Evolutionary conservation across 2,113 vertebrate genomes (phyloP).

Genomic region (Caranx ignobilis): DNA sequence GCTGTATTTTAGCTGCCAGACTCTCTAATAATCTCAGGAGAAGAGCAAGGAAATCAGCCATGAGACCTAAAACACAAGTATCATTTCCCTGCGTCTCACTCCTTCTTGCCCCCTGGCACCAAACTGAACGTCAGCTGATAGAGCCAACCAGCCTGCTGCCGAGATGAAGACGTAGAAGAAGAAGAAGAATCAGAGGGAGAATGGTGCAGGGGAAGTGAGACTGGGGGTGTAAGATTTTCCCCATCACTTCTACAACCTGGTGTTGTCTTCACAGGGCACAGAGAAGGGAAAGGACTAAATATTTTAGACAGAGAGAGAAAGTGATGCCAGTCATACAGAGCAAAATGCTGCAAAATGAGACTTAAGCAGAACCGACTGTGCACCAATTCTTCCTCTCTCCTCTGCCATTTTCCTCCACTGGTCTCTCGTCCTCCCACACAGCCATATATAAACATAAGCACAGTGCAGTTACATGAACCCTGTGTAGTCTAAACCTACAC

Average conservation of each 20-base stretch:
- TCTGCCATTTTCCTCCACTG: constrained; percentile 31
- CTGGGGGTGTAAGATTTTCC: background rate
- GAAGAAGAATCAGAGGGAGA: constrained; percentile 9
- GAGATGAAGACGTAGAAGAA: constrained; percentile 56
- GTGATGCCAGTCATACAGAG: constrained; percentile 21
- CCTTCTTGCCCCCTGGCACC: constrained; percentile 60
- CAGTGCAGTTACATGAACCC: constrained; percentile 20
- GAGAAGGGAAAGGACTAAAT: background rate
- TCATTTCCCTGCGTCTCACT: constrained; percentile 52
- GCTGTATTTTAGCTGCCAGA: constrained; percentile 65
- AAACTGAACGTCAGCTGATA: constrained; percentile 65
- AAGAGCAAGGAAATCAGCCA: constrained; percentile 61
- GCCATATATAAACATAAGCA: constrained; percentile 61
- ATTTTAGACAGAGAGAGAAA: constrained; percentile 10
- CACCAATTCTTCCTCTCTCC: constrained; percentile 9
- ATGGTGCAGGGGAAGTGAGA: constrained; percentile 20
- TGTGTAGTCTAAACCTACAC: constrained; percentile 17
- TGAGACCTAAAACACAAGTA: constrained; percentile 76
- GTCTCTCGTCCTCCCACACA: constrained; percentile 63
- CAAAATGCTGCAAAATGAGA: constrained; percentile 47
- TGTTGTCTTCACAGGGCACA: background rate
- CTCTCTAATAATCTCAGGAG: constrained; percentile 71
- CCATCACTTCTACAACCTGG: background rate
- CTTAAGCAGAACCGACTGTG: constrained; percentile 20
- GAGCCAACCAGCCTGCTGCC: constrained; percentile 39